Conservation (phyloP, 2,113 vertebrate genomes). For the Microtus richardsoni region DNA sequence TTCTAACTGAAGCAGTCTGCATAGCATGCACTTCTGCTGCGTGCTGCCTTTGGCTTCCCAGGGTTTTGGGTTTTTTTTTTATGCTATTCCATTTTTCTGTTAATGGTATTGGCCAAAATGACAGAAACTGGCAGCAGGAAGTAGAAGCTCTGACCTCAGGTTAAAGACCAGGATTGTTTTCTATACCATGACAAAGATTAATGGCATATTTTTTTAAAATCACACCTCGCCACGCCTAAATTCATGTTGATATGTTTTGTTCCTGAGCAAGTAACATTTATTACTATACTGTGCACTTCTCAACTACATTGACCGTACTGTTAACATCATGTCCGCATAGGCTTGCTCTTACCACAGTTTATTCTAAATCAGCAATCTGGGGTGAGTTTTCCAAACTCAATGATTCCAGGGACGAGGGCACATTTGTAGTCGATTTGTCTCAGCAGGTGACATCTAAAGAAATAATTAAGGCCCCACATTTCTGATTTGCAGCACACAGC, state of each 20-base stretch:
- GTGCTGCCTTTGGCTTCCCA: not conserved
- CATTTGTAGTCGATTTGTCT: slow-evolving; percentile 67
- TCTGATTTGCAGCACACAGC: slow-evolving; percentile 74
- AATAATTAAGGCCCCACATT: slow-evolving; percentile 75
- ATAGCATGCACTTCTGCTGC: not conserved
- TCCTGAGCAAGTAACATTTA: slow-evolving; percentile 10
- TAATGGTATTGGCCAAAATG: not conserved
- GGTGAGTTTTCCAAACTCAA: slow-evolving; percentile 53
- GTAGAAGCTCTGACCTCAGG: not conserved
- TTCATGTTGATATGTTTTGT: slow-evolving; percentile 37
- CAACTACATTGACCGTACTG: slow-evolving; percentile 35
- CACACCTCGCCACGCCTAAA: not conserved
- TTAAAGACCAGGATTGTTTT: not conserved
- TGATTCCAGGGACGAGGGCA: not conserved
- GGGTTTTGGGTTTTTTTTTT: too few species aligned
- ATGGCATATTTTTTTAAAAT: not conserved
- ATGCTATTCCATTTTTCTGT: not conserved
- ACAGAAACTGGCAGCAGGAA: not conserved
- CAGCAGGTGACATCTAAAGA: slow-evolving; percentile 67
- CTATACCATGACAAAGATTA: not conserved
- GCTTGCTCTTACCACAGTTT: not conserved
- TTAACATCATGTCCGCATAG: not conserved
- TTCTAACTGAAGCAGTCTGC: not conserved
- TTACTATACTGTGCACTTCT: not conserved
- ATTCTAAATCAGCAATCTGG: slow-evolving; percentile 45